A percentile compares a stretch with the other conserved stretches of the same genome.
These are phyloP conservation scores for Euplexia lucipara DNA, from an alignment of 2,888 invertebrate species.

Conservation along the genomic window DNA sequence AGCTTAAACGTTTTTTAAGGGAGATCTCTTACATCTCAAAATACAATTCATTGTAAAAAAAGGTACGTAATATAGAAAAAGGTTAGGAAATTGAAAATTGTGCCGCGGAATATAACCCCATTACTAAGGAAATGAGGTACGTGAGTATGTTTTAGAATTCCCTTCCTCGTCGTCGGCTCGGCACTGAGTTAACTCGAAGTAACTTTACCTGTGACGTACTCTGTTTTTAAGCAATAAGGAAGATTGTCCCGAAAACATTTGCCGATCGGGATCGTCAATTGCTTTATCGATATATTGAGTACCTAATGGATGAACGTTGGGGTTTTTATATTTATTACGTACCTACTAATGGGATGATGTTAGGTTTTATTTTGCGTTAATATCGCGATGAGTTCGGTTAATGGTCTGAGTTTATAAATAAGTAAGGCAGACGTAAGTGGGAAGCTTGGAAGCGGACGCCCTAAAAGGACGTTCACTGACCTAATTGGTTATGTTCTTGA, in stretches of 20 bases:
- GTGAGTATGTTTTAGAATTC: constrained; percentile 86
- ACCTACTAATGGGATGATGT: constrained; percentile 15
- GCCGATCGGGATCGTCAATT: constrained; percentile 45
- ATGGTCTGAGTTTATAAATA: neutral
- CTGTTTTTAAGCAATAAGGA: constrained; percentile 57
- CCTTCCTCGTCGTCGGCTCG: constrained; percentile 61
- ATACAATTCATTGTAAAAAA: constrained; percentile 76
- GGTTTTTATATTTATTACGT: constrained; percentile 15
- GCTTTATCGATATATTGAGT: constrained; percentile 51
- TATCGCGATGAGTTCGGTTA: constrained; percentile 8
- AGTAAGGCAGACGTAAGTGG: too few relatives aligned
- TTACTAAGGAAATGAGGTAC: constrained; percentile 90
- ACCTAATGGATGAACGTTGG: constrained; percentile 14
- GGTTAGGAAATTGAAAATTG: constrained; percentile 90
- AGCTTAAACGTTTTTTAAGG: constrained; percentile 62
- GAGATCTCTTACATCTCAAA: constrained; percentile 68
- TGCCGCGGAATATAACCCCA: constrained; percentile 88
- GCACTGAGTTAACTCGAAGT: constrained; percentile 44
- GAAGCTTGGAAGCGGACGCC: too few relatives aligned
- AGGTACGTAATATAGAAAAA: constrained; percentile 85
- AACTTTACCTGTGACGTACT: constrained; percentile 55
- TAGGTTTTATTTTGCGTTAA: constrained; percentile 15
- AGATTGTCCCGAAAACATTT: constrained; percentile 52
- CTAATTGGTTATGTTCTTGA: too few relatives aligned
- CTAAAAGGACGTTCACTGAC: too few relatives aligned